Base-by-base conservation (phyloP, 2,888 invertebrate species). In the Scaptodrosophila latifasciaeformis region DNA sequence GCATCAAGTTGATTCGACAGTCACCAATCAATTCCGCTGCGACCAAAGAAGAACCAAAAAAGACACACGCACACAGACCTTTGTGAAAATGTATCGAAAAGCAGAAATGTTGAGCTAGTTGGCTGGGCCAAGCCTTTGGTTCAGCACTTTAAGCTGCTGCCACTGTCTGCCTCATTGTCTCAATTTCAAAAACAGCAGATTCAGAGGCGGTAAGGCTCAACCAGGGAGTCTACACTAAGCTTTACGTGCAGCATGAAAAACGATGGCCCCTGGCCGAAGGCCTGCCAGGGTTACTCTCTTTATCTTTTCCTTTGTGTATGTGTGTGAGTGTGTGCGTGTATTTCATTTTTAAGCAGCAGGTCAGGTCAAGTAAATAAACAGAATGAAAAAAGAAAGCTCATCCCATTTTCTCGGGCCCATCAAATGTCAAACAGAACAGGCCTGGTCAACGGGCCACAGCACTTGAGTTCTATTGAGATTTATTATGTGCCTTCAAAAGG, bases 401-500 rank as follows among this genome's bases (percentile, higher is more conserved):
- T n/a, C n/a, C n/a, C n/a, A n/a, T n/a, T n/a, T n/a, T n/a, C n/a
- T n/a, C n/a, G n/a, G n/a, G n/a, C 70, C 68, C 66, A 67, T 79
- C 74, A 79, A 72, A 67, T 79, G 79, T 61, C 75, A 76, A 76
- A 72, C 21, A 42, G 31, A 15, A 29, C 31, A 27, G 18, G 15
- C 15, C 18, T 18, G 5, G 7, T 18, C 10, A 2, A 17, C 43
- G 29, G 15, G 29, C 44, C 44, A 15, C 70, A 40, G 17, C 37
- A 72, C 79, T 72, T 70, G 63, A 70, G 68, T 63, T 79, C 63
- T 76, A 76, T 76, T 76, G 68, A 79, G 75, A 76, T 79, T 79
- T 79, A 76, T 75, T 72, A 58, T 55, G 62, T 54, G 62, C 19
- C 54, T 48, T 27, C 46, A 44, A 51, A 49, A 50, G 18, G 34